A percentile compares a stretch with the other conserved stretches of the same genome.
Evolutionary conservation across 2,113 vertebrate genomes (phyloP).

Genomic region (Alligator mississippiensis): DNA sequence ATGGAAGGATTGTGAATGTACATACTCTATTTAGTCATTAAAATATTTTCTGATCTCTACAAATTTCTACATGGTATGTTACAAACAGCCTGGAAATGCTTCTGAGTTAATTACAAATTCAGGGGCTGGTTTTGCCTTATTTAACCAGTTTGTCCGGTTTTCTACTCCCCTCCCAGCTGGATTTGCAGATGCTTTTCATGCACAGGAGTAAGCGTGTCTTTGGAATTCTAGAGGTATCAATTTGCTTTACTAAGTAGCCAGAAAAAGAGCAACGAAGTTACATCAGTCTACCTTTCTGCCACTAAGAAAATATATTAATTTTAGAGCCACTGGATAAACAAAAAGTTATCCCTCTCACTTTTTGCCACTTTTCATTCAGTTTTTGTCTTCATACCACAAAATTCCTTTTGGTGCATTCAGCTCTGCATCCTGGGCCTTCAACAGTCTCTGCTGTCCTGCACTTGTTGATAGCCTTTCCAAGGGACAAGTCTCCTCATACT

Average conservation of each 20-base stretch:
- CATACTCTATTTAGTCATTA: fast-evolving
- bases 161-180: neutral
- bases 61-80: neutral
- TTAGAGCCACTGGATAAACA: neutral
- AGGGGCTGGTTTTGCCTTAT: neutral
- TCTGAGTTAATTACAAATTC: neutral
- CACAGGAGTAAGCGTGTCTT: neutral
- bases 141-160: neutral
- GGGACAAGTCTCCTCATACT: too few species aligned
- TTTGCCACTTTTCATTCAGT: neutral
- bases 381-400: neutral
- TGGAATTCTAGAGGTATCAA: neutral
- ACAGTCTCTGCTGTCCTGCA: too few species aligned
- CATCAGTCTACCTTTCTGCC: neutral
- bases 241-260: neutral
- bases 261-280: neutral
- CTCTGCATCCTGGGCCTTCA: too few species aligned
- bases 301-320: neutral
- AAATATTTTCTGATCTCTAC: neutral
- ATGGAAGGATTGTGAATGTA: neutral
- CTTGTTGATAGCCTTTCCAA: too few species aligned
- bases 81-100: neutral
- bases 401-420: too few species aligned
- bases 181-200: neutral
- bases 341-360: neutral